These are phyloP conservation scores for Gymnarchus niloticus DNA, from an alignment of 2,113 vertebrate species.

Conservation along the genomic window DNA sequence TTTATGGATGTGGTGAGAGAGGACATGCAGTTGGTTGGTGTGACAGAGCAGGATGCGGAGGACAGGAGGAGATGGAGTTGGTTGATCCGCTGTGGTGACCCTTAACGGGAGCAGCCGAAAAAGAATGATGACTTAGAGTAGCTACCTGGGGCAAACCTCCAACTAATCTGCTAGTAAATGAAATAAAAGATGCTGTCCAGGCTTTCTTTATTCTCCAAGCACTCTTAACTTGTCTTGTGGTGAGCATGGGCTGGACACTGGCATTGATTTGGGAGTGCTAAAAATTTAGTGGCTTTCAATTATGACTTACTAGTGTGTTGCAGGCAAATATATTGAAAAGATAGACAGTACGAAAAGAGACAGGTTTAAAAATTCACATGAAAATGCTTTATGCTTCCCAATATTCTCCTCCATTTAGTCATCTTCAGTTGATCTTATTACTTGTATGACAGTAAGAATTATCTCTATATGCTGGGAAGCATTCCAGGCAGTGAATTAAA, in stretches of 20 bases:
- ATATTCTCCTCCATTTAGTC: neutral
- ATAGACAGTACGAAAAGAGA: neutral
- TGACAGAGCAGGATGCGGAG: too few species aligned
- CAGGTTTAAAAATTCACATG: neutral
- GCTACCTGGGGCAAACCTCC: constrained; percentile 3
- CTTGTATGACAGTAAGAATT: neutral
- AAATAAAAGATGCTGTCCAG: constrained; percentile 22
- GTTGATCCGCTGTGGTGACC: too few species aligned
- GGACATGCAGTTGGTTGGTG: too few species aligned
- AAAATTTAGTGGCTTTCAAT: neutral
- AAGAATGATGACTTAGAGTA: too few species aligned
- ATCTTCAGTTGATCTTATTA: neutral
- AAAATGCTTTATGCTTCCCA: neutral
- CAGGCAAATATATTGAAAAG: neutral
- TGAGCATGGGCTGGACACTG: neutral
- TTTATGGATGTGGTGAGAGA: too few species aligned
- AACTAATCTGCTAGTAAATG: constrained; percentile 27
- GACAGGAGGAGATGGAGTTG: too few species aligned
- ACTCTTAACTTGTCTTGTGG: neutral
- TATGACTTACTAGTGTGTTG: neutral
- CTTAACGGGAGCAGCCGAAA: too few species aligned
- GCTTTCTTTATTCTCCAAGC: neutral
- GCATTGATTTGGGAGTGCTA: neutral
- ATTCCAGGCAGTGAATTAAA: too few species aligned
- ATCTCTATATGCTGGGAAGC: too few species aligned